Evolutionary conservation across 2,888 invertebrate species (phyloP), one percentile per base, ranked within the genome.

Genomic region (Lithophane semibrunnea): DNA sequence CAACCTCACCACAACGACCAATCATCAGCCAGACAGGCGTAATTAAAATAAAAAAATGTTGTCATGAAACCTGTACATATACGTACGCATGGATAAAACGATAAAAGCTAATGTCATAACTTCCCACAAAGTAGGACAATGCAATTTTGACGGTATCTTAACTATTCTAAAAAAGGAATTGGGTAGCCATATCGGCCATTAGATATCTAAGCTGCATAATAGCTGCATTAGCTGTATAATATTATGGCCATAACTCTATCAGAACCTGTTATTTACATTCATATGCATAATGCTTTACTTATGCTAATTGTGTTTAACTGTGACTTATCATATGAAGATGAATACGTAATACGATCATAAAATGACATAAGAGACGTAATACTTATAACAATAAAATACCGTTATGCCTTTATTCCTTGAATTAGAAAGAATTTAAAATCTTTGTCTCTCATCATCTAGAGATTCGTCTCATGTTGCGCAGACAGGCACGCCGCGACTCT

Each of bases 201-300:
- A 61, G 5, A 64, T 71, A 64, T 79, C 29, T 74, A n/a, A n/a
- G n/a, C n/a, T n/a, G n/a, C n/a, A n/a, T n/a, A n/a, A n/a, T n/a
- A n/a, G n/a, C n/a, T n/a, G n/a, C n/a, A n/a, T 61, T 56, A 66
- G 7, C 54, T 0, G 75, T 47, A 63, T 83, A 75, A 70, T 69
- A 37, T 18, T 69, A 37, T 18, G 37, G 12, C 42, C 37, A 67
- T 77, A 68, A 86, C 44, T 74, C 44, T 18, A 29, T 21, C 16
- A 21, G 7, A 72, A 67, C 52, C 37, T 73, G 42, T 56, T 61
- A 85, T 85, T 86, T 83, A n/a, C 86, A 86, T 86, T 70, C 49
- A 63, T 72, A 73, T 67, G 21, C 49, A 79, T 77, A 29, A 60
- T 21, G 42, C 18, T 78, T 77, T 60, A 70, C 58, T 58, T 79